Evolutionary conservation across 2,797 vertebrate species (phyloP).

Genomic region (Eospalax fontanierii): DNA sequence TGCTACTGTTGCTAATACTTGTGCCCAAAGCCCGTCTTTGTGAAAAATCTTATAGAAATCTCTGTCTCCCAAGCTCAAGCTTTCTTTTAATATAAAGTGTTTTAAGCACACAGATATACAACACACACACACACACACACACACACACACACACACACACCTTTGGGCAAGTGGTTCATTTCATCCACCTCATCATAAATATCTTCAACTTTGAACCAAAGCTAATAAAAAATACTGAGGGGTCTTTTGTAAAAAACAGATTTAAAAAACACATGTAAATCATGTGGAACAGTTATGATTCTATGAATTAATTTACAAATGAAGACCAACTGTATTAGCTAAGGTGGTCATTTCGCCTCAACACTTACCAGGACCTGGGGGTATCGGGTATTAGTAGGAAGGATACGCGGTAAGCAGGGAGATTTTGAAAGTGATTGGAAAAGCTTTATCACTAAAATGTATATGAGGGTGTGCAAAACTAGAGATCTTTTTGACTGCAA

Average conservation of each 20-base stretch:
- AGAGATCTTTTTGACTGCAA: not conserved
- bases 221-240: not conserved
- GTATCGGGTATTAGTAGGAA: too few species aligned
- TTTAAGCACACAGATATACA: not conserved
- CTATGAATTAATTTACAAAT: conserved; percentile 1
- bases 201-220: not conserved
- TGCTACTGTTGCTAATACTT: not conserved
- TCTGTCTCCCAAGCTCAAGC: not conserved
- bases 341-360: not conserved
- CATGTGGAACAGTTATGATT: not conserved
- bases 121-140: not conserved
- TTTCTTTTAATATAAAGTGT: not conserved
- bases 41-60: not conserved
- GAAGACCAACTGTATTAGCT: not conserved
- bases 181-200: not conserved
- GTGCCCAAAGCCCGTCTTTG: not conserved
- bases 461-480: not conserved
- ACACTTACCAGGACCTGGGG: not conserved
- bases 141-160: not conserved
- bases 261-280: not conserved
- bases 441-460: not conserved
- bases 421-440: not conserved
- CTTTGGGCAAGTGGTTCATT: not conserved
- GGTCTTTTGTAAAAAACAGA: not conserved
- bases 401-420: too few species aligned